Conservation (phyloP, 2,888 invertebrate species). For the Pseudococcus longispinus region DNA sequence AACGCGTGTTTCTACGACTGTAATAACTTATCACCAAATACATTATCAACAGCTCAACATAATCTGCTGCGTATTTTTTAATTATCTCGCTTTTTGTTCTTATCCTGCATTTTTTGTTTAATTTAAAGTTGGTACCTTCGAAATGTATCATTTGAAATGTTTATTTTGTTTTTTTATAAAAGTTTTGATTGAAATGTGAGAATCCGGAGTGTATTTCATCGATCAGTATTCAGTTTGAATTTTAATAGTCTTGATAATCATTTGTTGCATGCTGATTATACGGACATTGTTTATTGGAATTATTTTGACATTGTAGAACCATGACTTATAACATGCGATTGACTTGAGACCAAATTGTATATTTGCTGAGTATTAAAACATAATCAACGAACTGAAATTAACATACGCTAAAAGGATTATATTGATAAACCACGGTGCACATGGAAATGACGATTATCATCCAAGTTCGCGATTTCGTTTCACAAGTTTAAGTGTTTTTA, state of each 20-base stretch:
- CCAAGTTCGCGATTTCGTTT: background rate
- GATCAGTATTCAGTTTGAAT: background rate
- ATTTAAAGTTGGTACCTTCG: background rate
- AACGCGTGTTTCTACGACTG: background rate
- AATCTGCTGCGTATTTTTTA: constrained; percentile 54
- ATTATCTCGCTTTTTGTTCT: constrained; percentile 25
- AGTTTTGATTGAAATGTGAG: background rate
- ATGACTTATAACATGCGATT: constrained; percentile 21
- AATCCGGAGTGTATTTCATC: background rate
- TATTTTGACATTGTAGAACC: constrained; percentile 36
- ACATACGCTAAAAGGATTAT: background rate
- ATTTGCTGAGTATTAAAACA: background rate
- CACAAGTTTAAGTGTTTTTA: background rate
- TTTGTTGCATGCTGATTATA: constrained; percentile 21
- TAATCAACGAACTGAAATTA: background rate
- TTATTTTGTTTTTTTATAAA: background rate
- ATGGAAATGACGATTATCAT: background rate
- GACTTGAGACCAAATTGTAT: background rate
- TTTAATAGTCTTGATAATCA: background rate
- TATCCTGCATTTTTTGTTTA: constrained; percentile 38
- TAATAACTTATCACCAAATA: constrained; percentile 49
- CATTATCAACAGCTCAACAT: constrained; percentile 32
- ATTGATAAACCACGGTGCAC: background rate
- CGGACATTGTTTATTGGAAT: constrained; percentile 22
- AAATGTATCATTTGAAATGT: background rate